Percentiles rank a stretch among this genome's conserved stretches.
These are phyloP conservation scores for Plotosus lineatus DNA, from an alignment of 2,113 vertebrate genomes.

Conservation along the genomic window DNA sequence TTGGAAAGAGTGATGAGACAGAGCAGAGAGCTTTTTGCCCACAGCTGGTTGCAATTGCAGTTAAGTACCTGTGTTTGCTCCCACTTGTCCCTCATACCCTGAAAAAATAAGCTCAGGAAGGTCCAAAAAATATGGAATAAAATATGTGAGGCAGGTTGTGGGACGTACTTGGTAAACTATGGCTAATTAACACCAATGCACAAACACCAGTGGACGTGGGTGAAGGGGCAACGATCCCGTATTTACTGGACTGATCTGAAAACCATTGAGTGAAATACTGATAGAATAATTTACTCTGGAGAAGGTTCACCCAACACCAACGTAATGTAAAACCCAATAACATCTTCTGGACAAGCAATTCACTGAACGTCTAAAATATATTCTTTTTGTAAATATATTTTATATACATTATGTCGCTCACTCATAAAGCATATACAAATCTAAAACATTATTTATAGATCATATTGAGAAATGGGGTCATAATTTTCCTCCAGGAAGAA, in stretches of 20 bases:
- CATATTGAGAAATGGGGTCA: constrained; percentile 50
- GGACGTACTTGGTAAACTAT: not conserved
- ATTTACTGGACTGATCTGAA: not conserved
- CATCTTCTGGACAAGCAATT: not conserved
- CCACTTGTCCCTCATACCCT: constrained; percentile 56
- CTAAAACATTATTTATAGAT: not conserved
- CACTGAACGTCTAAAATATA: not conserved
- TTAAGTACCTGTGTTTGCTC: constrained; percentile 69
- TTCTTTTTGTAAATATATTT: not conserved
- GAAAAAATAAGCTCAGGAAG: constrained; percentile 66
- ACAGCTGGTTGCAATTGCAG: constrained; percentile 69
- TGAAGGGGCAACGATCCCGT: too few relatives aligned
- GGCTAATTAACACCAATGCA: not conserved
- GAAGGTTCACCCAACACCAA: not conserved
- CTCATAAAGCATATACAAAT: not conserved
- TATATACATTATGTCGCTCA: not conserved
- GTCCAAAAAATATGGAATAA: not conserved
- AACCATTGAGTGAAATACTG: not conserved
- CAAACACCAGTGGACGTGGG: not conserved
- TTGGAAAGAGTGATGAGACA: constrained; percentile 70
- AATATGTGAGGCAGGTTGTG: not conserved
- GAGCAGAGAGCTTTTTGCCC: constrained; percentile 65
- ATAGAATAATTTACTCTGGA: not conserved
- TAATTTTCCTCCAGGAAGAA: constrained; percentile 55
- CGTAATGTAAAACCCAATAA: not conserved